Evolutionary conservation across 2,888 invertebrate genomes (phyloP), one percentile per base, ranked within the genome.

Genomic region (Melieria omissa): DNA sequence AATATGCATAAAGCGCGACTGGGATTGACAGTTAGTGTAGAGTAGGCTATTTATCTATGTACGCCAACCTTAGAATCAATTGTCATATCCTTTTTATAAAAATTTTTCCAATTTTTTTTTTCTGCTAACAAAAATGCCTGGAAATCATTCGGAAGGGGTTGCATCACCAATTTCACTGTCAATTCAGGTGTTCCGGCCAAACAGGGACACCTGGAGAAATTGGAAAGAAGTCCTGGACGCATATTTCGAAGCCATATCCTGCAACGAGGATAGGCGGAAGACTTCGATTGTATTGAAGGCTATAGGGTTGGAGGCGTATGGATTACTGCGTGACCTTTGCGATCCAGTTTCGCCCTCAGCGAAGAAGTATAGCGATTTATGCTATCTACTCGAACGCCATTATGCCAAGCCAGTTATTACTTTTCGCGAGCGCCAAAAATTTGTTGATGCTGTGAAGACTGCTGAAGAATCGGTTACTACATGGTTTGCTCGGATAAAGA

Each of bases 221-320:
- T n/a, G n/a, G n/a, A n/a, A n/a, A n/a, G n/a, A n/a, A n/a, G n/a
- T n/a, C n/a, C 52, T 75, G 61, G 71, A 70, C 45, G 70, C 67
- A 2, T 67, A 75, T 61, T 75, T 73, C 57, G 52, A 71, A 41
- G 75, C 74, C 12, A 44, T 70, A 5, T 64, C 72, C 8, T 57
- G 64, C 3, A 71, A 72, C 55, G 73, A 75, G 9, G 74, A 74
- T 14, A 63, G 69, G 2, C 55, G 71, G 7, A 73, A 74, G 72
- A 70, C 71, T 8, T 74, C 69, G 12, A 65, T 71, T 16, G 66
- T 73, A 58, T 63, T 76, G 45, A 76, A 71, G 49, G 46, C 71
- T 5, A 74, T 74, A 4, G 75, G 75, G 7, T 46, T 74, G 12
- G 72, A 72, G 52, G 74, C 74, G 44, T 76, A 74, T 73, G 73